Evolutionary conservation across 1,140 invertebrate genomes (phyloP), one percentile per base, ranked within the genome.

Genomic region (Lordiphosa mommai): DNA sequence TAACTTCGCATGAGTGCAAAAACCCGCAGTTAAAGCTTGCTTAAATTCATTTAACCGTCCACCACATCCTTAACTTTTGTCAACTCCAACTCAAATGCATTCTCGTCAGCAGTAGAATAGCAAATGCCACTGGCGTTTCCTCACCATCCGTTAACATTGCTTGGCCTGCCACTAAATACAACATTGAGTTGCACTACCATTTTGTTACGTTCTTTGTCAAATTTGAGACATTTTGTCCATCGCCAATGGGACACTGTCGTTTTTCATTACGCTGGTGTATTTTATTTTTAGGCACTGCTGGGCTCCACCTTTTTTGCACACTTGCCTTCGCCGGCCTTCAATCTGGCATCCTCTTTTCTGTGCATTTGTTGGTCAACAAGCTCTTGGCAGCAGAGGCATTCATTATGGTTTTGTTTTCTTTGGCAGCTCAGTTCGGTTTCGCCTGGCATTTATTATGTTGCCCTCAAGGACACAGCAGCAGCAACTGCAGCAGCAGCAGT

Each of bases 291-390:
- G 23, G 23, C 23, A 27, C 23, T 4, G 23, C 23, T 27, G 5
- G 43, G 12, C n/a, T 2, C 23, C 8, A 29, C n/a, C 10, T 44
- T 23, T n/a, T 44, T 23, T 40, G 5, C n/a, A 5, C 10, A 43
- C 10, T 23, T 12, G 10, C 23, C 27, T 43, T 10, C 20, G 12
- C 12, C 32, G 37, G 8, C 29, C 17, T 57, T 41, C 14, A 29
- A 20, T 47, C 29, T 52, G 40, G 40, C 20, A 43, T 13, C 20
- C 17, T 41, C 9, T 17, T 2, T 29, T 10, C 1, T 4, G 10
- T 68, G 65, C 64, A 52, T 53, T 60, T 53, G 36, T 48, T 69
- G 65, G 65, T 69, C 65, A 69, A 69, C 66, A 69, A 69, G 66
- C 66, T 61, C 57, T 69, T 69, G 66, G 56, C 66, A 69, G 38